Evolutionary conservation across 1,140 invertebrate species (phyloP), one percentile per base, ranked within the genome.

Genomic region (Drosophila kohkoa): DNA sequence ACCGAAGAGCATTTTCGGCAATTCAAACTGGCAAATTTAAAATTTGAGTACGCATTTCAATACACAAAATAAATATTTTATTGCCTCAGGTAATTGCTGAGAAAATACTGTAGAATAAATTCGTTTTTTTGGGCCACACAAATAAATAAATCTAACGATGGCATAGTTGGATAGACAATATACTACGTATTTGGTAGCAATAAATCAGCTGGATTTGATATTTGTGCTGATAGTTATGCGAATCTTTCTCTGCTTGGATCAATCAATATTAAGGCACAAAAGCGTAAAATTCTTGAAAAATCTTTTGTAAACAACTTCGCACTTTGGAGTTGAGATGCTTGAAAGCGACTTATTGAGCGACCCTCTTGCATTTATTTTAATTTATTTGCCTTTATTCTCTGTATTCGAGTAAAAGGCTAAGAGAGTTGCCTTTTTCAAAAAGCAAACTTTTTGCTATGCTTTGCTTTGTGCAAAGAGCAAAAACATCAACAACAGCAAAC

Each of bases 291-390:
- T 38, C 30, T 38, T 55, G 13, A 16, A 5, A 38, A 67, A 73
- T 54, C 65, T 68, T 35, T 55, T 5, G 10, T 43, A 54, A 64
- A 64, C 52, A 58, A 66, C 63, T 81, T 77, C 13, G 57, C 32
- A 63, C 51, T 66, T 76, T 55, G 3, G 32, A 38, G 30, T 58
- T 62, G 74, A 54, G 20, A 63, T 68, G 3, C 41, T 64, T 77
- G 10, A 59, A 3, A 52, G 38, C n/a, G 73, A 86, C 70, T 76
- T 88, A 55, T 77, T 55, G 55, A 51, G 62, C 72, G 62, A 69
- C 63, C 83, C 83, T 78, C 79, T 71, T 73, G 67, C 55, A 80
- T 81, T 85, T 81, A 85, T 88, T 88, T 89, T 88, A 88, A 88
- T 88, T 88, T 88, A 88, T 88, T 88, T 89, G 77, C 74, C 59